phyloP scores from a whole-genome alignment of 2,113 vertebrate genomes.

The Indicator maculatus region DNA sequence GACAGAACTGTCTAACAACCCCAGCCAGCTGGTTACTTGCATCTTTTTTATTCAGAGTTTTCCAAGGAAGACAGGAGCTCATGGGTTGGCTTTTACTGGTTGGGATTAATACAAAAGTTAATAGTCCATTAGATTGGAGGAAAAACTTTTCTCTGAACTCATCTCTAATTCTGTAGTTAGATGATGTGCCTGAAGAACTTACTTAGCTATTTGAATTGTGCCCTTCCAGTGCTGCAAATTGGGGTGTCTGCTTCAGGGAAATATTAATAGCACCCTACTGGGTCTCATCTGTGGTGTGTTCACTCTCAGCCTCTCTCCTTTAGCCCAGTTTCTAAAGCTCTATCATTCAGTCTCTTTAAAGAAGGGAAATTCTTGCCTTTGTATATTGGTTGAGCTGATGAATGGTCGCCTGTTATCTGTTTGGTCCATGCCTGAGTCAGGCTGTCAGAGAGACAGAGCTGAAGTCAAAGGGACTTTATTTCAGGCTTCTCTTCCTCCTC shows the following conservation, averaged over 20 bases:
- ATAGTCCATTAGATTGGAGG: background rate
- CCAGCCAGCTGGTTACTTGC: background rate
- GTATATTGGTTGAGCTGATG: conserved; percentile 42
- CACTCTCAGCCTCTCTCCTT: background rate
- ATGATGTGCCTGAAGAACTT: background rate
- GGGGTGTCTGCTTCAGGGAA: background rate
- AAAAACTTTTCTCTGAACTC: background rate
- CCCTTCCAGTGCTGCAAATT: background rate
- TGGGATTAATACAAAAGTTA: background rate
- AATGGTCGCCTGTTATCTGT: conserved; percentile 51
- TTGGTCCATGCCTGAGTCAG: background rate
- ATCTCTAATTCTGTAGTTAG: background rate
- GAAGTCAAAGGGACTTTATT: conserved; percentile 39
- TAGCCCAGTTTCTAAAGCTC: conserved; percentile 20
- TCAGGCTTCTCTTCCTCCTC: background rate
- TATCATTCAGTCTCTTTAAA: conserved; percentile 33
- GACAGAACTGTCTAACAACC: background rate
- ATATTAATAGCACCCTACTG: background rate
- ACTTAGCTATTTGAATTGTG: background rate
- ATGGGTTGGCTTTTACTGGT: background rate
- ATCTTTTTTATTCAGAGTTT: background rate
- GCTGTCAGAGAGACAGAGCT: conserved; percentile 31
- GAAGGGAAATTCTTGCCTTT: conserved; percentile 61
- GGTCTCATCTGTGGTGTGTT: background rate
- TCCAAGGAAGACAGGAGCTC: background rate